Evolutionary conservation across 2,888 invertebrate species (phyloP).

Genomic region (Synanthedon myopaeformis): DNA sequence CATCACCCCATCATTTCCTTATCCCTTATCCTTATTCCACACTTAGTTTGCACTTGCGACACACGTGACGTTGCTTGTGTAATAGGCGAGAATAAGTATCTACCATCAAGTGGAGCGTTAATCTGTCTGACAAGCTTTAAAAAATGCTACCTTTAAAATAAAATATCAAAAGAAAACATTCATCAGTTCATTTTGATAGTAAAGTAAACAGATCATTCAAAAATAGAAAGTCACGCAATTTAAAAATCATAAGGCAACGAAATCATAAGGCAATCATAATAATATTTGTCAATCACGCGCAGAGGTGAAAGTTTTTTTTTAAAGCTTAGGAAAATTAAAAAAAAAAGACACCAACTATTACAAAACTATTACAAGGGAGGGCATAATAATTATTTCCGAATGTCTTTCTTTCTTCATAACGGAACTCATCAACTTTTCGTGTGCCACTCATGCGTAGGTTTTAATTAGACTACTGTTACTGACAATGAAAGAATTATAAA

Average conservation of each 20-base stretch:
- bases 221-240: conserved; percentile 7
- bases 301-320: conserved; percentile 1
- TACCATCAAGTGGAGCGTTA: too few relatives aligned
- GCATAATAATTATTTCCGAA: neutral
- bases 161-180: too few relatives aligned
- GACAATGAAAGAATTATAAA: neutral
- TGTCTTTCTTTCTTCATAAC: neutral
- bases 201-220: neutral
- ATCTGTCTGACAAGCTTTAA: too few relatives aligned
- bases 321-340: neutral
- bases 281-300: conserved; percentile 6
- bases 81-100: too few relatives aligned
- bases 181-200: too few relatives aligned
- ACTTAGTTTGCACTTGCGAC: too few relatives aligned
- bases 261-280: conserved; percentile 4
- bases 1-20: too few relatives aligned
- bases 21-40: too few relatives aligned
- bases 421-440: neutral
- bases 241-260: conserved; percentile 3
- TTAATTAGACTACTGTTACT: neutral
- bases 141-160: too few relatives aligned
- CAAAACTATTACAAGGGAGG: neutral
- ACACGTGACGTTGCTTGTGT: too few relatives aligned
- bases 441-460: neutral
- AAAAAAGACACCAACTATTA: neutral